Evolutionary conservation across 2,888 invertebrate genomes (phyloP).

Genomic region (Prosapia bicincta): DNA sequence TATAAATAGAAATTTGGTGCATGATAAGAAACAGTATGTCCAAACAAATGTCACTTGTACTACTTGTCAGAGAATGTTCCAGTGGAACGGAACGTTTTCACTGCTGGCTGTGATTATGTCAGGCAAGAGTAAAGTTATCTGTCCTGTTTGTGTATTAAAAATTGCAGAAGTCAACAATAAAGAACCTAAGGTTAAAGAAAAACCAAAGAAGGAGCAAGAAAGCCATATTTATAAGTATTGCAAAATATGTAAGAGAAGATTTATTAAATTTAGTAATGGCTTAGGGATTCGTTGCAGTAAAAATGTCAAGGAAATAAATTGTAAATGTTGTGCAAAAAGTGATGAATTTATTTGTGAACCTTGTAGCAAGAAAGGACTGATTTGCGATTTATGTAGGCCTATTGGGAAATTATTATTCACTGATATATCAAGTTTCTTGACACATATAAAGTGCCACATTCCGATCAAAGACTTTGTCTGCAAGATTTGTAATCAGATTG

Average conservation of each 20-base stretch:
- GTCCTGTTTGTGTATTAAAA: neutral
- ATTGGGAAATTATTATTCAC: neutral
- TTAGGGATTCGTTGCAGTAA: neutral
- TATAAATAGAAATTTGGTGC: neutral
- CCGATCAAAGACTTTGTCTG: neutral
- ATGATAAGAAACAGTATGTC: neutral
- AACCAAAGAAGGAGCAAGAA: neutral
- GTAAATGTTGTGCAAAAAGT: neutral
- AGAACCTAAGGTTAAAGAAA: neutral
- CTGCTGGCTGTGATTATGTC: neutral
- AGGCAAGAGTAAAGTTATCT: neutral
- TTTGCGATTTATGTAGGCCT: neutral
- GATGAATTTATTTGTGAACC: neutral
- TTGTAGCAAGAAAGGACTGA: neutral
- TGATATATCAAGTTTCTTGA: neutral
- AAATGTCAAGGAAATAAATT: neutral
- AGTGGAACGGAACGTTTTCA: neutral
- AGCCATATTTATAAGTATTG: neutral
- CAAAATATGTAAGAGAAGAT: neutral
- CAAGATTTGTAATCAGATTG: neutral
- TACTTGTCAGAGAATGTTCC: neutral
- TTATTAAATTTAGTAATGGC: neutral
- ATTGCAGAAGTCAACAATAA: neutral
- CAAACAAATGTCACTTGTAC: neutral
- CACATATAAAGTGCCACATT: neutral